Evolutionary conservation across 2,888 invertebrate genomes (phyloP).

Genomic region (Apantesis nais): DNA sequence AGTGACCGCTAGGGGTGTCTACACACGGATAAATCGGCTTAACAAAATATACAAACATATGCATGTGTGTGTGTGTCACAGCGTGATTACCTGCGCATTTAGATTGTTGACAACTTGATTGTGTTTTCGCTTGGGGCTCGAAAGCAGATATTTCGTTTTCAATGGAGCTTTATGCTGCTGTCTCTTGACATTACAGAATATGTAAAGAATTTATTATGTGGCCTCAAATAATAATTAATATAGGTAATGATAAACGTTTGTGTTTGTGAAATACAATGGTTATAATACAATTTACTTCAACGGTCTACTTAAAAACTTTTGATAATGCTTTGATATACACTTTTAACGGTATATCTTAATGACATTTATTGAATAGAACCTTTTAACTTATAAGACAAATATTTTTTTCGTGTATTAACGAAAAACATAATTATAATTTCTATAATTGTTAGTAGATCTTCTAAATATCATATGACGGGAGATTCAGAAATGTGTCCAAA

Average conservation of each 20-base stretch:
- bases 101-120: constrained; percentile 15
- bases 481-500: no score
- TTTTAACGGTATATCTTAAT: no score
- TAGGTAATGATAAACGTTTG: not conserved
- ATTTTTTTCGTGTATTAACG: no score
- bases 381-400: no score
- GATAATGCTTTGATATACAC: no score
- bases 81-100: constrained; percentile 11
- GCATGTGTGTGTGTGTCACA: not conserved
- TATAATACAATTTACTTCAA: no score
- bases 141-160: not conserved
- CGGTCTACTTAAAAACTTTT: no score
- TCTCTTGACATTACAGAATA: not conserved
- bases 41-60: not conserved
- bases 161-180: not conserved
- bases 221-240: not conserved
- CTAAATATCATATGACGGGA: no score
- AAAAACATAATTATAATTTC: not conserved
- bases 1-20: constrained; percentile 20
- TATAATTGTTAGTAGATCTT: not conserved
- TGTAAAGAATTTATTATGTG: not conserved
- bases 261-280: no score
- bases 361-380: no score
- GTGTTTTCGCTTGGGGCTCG: not conserved
- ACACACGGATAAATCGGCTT: not conserved